Percentiles rank a stretch among this genome's conserved stretches.
These are phyloP conservation scores for Drosophila albomicans DNA, from an alignment of 1,140 invertebrate genomes.

Conservation along the genomic window DNA sequence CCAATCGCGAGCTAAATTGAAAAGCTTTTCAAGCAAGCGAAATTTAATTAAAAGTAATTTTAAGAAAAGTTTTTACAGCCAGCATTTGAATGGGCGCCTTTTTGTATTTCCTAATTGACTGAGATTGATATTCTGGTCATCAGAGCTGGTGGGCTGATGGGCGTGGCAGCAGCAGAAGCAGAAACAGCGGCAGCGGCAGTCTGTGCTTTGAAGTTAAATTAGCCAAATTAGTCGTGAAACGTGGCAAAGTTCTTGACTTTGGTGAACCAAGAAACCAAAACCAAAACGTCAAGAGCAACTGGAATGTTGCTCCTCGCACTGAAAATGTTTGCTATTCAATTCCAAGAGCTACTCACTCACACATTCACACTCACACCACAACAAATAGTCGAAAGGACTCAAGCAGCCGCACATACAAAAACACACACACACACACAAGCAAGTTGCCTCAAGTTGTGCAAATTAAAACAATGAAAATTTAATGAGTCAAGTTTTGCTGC, in stretches of 20 bases:
- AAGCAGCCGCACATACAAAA: no score
- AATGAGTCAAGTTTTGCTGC: conserved; percentile 66
- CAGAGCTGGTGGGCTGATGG: neutral
- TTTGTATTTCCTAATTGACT: conserved; percentile 66
- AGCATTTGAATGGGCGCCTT: neutral
- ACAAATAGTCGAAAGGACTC: conserved; percentile 19
- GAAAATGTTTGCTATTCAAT: conserved; percentile 29
- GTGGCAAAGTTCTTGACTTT: conserved; percentile 46
- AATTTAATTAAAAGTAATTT: conserved; percentile 67
- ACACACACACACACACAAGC: conserved; percentile 11
- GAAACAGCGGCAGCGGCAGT: neutral
- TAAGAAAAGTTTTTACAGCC: conserved; percentile 26
- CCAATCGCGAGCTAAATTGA: neutral
- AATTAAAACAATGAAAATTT: conserved; percentile 83
- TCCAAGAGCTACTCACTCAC: conserved; percentile 16
- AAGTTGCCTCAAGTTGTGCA: conserved; percentile 48
- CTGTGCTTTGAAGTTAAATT: conserved; percentile 57
- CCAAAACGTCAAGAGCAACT: conserved; percentile 8
- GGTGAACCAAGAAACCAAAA: conserved; percentile 33
- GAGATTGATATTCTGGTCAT: conserved; percentile 61
- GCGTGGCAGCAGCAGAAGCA: neutral
- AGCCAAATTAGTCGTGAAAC: conserved; percentile 76
- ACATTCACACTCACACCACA: conserved; percentile 2
- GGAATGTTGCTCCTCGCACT: conserved; percentile 10
- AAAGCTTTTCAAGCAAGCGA: neutral